Evolutionary conservation across 2,113 vertebrate genomes (phyloP).

Genomic region (Lophius piscatorius): DNA sequence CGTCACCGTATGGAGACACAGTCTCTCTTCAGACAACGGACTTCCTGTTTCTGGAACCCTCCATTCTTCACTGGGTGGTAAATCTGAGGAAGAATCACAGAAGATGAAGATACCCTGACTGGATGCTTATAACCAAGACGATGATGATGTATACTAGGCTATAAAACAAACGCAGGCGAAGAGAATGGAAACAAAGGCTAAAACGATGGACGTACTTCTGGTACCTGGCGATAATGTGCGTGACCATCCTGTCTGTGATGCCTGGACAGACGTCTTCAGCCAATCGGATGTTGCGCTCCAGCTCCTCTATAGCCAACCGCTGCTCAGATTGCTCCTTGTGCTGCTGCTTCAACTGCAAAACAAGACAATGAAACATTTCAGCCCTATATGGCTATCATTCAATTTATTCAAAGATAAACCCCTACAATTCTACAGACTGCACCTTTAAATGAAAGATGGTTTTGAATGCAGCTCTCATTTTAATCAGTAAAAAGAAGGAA

Average conservation of each 20-base stretch:
- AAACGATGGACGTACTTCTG: constrained; percentile 66
- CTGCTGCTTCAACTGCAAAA: constrained; percentile 89
- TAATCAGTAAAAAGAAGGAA: too few relatives aligned
- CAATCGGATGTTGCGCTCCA: constrained; percentile 91
- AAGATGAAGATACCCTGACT: too few relatives aligned
- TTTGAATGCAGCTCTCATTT: too few relatives aligned
- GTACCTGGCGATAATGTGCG: constrained; percentile 92
- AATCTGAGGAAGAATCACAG: constrained; percentile 44
- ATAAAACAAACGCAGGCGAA: not conserved
- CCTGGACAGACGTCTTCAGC: constrained; percentile 92
- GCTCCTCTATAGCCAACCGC: constrained; percentile 89
- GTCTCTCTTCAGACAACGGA: constrained; percentile 38
- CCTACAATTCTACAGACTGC: too few relatives aligned
- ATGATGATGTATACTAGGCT: too few relatives aligned
- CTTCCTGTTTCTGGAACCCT: not conserved
- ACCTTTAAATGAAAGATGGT: too few relatives aligned
- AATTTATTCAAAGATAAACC: too few relatives aligned
- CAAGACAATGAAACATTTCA: constrained; percentile 1
- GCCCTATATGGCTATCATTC: too few relatives aligned
- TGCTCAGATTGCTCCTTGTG: constrained; percentile 87
- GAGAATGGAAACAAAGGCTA: not conserved
- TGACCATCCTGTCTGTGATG: constrained; percentile 96
- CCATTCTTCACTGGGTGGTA: constrained; percentile 50
- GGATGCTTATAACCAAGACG: too few relatives aligned
- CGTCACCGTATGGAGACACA: constrained; percentile 45